Evolutionary conservation across 1,140 invertebrate species (phyloP).

Genomic region (Adelges cooleyi): DNA sequence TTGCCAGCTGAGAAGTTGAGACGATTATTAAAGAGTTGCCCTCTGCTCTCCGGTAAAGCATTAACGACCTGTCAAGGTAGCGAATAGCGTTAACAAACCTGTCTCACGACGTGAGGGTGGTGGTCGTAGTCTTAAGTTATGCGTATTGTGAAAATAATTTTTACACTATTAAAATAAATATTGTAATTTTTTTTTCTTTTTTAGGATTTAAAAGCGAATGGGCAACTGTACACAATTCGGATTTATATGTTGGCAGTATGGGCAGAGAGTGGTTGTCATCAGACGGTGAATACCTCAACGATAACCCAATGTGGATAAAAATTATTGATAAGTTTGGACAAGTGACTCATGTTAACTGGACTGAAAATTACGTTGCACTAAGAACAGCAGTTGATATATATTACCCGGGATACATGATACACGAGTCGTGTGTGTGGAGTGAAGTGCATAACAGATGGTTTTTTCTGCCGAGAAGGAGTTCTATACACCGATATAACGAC

Average conservation of each 20-base stretch:
- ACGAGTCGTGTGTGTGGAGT: slow-evolving; percentile 89
- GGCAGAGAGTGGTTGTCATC: slow-evolving; percentile 96
- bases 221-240: slow-evolving; percentile 84
- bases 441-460: slow-evolving; percentile 72
- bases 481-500: slow-evolving; percentile 78
- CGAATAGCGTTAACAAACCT: too few species aligned
- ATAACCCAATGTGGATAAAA: slow-evolving; percentile 93
- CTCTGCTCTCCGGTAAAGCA: too few species aligned
- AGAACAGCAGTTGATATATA: slow-evolving; percentile 49
- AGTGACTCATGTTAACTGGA: slow-evolving; percentile 59
- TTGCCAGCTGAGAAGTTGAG: too few species aligned
- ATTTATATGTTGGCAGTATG: slow-evolving; percentile 84
- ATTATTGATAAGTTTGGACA: slow-evolving; percentile 64
- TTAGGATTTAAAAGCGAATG: slow-evolving; percentile 94
- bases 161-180: too few species aligned
- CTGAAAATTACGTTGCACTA: slow-evolving; percentile 50
- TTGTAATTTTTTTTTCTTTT: slow-evolving; percentile 34
- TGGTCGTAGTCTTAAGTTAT: too few species aligned
- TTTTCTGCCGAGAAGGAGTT: slow-evolving; percentile 86
- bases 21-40: too few species aligned
- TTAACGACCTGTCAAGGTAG: too few species aligned
- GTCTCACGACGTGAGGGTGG: too few species aligned
- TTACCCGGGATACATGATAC: slow-evolving; percentile 84
- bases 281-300: slow-evolving; percentile 68
- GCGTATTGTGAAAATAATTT: too few species aligned